Conservation (phyloP, 2,797 vertebrate species). For the Peromyscus aztecus region DNA sequence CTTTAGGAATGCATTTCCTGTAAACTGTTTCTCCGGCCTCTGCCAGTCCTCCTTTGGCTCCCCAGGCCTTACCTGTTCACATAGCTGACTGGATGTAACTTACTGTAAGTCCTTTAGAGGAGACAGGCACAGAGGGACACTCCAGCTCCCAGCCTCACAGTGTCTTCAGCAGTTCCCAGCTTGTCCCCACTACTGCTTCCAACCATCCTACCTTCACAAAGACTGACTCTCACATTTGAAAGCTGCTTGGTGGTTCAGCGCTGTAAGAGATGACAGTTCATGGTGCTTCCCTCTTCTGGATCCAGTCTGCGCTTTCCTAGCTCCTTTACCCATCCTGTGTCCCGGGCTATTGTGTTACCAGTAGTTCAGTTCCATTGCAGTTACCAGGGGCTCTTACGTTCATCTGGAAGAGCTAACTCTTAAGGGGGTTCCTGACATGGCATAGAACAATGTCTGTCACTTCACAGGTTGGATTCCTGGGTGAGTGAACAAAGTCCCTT, state of each 20-base stretch:
- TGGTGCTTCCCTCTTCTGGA: not conserved
- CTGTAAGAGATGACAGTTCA: not conserved
- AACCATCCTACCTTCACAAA: not conserved
- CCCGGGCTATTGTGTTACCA: not conserved
- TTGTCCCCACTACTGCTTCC: not conserved
- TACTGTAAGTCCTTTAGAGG: not conserved
- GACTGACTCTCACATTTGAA: not conserved
- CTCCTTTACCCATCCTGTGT: not conserved
- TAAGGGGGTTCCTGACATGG: fast-evolving
- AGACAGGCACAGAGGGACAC: not conserved
- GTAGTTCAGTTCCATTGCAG: not conserved
- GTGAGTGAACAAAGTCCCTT: not conserved
- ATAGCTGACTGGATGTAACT: not conserved
- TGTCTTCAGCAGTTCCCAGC: not conserved
- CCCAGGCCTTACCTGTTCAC: not conserved
- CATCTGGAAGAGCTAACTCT: not conserved
- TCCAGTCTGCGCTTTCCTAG: not conserved
- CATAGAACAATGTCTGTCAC: not conserved
- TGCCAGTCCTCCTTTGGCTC: not conserved
- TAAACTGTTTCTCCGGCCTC: not conserved
- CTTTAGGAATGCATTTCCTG: not conserved
- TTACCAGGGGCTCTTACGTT: not conserved
- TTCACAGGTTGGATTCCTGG: not conserved
- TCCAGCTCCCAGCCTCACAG: not conserved
- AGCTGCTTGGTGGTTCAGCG: not conserved